Evolutionary conservation across 2,797 vertebrate species (phyloP).

Genomic region (Phrynocephalus guinanensis): DNA sequence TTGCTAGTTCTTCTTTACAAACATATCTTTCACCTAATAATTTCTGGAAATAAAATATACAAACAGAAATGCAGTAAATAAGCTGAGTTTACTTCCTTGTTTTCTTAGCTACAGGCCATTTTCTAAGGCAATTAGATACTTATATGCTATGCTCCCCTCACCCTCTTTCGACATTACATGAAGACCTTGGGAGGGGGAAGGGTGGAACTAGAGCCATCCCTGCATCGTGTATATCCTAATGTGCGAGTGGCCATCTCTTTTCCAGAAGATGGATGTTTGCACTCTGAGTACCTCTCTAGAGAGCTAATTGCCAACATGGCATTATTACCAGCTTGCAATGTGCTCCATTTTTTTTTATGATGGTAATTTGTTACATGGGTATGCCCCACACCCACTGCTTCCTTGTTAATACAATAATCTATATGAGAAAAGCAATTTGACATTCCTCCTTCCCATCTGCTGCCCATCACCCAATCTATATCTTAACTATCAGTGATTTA

Average conservation of each 20-base stretch:
- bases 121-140: background rate
- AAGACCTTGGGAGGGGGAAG: conserved; percentile 28
- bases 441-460: conserved; percentile 82
- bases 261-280: conserved; percentile 71
- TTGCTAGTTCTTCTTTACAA: background rate
- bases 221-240: conserved; percentile 55
- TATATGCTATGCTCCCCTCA: conserved; percentile 24
- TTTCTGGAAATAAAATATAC: background rate
- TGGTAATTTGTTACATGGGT: conserved; percentile 81
- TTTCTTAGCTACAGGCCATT: background rate
- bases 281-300: conserved; percentile 73
- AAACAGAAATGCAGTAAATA: background rate
- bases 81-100: background rate
- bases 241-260: conserved; percentile 70
- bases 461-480: conserved; percentile 83
- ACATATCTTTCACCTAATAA: background rate
- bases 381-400: conserved; percentile 81
- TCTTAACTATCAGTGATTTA: conserved; percentile 84
- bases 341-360: conserved; percentile 79
- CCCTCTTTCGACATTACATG: conserved; percentile 31
- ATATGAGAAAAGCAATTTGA: conserved; percentile 86
- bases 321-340: conserved; percentile 76
- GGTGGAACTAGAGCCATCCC: conserved; percentile 27
- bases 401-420: conserved; percentile 86
- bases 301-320: conserved; percentile 73